Percentiles rank a stretch among this genome's conserved stretches.
Conservation (phyloP, 2,113 vertebrate genomes). For the Elaphurus davidianus region DNA sequence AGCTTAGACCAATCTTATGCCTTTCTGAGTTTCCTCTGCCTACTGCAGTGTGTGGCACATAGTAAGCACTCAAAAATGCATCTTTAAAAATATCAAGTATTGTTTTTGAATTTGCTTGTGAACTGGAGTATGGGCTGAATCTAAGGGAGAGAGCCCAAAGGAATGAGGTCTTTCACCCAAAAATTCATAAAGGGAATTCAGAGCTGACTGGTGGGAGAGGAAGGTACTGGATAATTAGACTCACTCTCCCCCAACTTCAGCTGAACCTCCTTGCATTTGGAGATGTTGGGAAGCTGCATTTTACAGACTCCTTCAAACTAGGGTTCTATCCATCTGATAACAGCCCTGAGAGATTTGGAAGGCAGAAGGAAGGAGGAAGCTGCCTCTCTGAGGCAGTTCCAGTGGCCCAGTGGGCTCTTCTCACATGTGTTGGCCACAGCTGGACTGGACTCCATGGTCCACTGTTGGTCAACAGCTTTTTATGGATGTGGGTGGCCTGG, state of each 20-base stretch:
- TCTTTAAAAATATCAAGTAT: neutral
- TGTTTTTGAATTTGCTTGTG: neutral
- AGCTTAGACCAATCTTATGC: neutral
- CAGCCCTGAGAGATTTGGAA: conserved; percentile 10
- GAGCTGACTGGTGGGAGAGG: neutral
- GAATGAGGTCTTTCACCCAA: neutral
- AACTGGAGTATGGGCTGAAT: neutral
- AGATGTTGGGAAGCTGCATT: neutral
- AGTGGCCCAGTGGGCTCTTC: neutral
- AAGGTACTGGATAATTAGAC: neutral
- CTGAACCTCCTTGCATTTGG: conserved; percentile 7
- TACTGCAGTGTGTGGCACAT: neutral
- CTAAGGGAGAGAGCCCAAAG: neutral
- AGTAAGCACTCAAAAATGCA: neutral
- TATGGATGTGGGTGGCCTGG: neutral
- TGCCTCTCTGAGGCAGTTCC: neutral
- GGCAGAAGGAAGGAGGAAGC: neutral
- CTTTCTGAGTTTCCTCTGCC: neutral
- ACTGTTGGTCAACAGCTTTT: neutral
- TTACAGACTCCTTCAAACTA: neutral
- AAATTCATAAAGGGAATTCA: neutral
- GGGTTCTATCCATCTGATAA: neutral
- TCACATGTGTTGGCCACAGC: neutral
- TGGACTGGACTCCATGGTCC: neutral
- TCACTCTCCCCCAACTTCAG: neutral